A percentile compares a stretch with the other conserved stretches of the same genome.
phyloP scores from a whole-genome alignment of 2,888 invertebrate species.

The Lithosia quadra region DNA sequence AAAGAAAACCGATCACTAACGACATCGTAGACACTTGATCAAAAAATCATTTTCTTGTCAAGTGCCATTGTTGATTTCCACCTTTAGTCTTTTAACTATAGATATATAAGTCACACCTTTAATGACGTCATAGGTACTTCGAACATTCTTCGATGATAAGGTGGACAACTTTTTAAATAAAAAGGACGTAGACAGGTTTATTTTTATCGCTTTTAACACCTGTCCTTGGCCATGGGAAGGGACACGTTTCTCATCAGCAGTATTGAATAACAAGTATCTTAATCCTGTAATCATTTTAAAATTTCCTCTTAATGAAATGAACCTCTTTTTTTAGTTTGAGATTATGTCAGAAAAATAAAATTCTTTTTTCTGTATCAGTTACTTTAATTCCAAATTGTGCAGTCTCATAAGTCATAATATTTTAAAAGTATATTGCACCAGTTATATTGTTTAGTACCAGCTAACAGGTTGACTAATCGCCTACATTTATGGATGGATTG shows the following conservation, averaged over 20 bases:
- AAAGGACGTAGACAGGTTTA: not conserved
- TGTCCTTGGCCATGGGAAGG: conserved; percentile 5
- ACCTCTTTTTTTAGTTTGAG: not conserved
- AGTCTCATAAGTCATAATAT: too few species aligned
- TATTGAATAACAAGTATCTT: not conserved
- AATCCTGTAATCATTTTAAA: too few species aligned
- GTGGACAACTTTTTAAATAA: not conserved
- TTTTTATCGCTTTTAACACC: not conserved
- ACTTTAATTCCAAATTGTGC: not conserved
- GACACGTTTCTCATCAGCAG: not conserved
- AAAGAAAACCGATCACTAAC: not conserved
- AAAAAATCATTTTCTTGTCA: not conserved
- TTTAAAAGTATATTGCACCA: not conserved
- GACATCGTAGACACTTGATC: not conserved
- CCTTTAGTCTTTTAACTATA: not conserved
- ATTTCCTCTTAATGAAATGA: not conserved
- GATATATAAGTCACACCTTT: not conserved
- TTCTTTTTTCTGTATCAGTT: not conserved
- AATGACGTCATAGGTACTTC: not conserved
- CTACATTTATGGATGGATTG: too few species aligned
- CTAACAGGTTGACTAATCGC: not conserved
- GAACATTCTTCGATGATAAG: not conserved
- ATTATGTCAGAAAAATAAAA: not conserved
- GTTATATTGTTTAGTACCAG: not conserved
- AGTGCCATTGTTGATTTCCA: not conserved